Percentiles rank a stretch among this genome's conserved stretches.
Conservation (phyloP, 1,140 invertebrate genomes). For the Drosophila kanapiae region DNA sequence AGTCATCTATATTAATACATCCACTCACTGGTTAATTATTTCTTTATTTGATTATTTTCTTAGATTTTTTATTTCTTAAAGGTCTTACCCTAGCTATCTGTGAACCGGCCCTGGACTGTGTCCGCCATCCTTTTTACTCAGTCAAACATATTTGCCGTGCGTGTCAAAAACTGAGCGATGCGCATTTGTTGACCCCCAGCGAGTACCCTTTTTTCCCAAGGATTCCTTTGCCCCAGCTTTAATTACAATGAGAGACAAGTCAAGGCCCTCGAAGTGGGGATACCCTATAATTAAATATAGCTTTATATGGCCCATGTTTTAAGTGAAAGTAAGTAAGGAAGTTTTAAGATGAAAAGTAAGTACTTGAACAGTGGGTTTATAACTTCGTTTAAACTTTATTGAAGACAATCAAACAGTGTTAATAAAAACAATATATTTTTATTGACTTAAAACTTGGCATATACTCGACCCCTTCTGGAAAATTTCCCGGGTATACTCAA, state of each 20-base stretch:
- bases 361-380: too few species aligned
- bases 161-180: conserved; percentile 73
- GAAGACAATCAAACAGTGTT: neutral
- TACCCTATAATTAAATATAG: conserved; percentile 2
- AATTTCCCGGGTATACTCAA: neutral
- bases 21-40: too few species aligned
- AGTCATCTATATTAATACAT: too few species aligned
- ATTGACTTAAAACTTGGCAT: neutral
- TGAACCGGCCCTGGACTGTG: conserved; percentile 22
- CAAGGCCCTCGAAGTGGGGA: neutral
- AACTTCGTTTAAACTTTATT: neutral
- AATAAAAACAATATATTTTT: neutral
- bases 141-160: conserved; percentile 61
- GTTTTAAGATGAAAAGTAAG: neutral
- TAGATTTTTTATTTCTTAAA: neutral
- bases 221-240: conserved; percentile 40
- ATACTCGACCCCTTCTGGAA: neutral
- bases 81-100: neutral
- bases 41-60: neutral
- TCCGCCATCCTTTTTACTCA: conserved; percentile 14
- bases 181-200: conserved; percentile 48
- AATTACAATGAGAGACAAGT: conserved; percentile 49
- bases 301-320: too few species aligned
- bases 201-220: conserved; percentile 4
- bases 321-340: too few species aligned